phyloP scores from a whole-genome alignment of 2,113 vertebrate genomes.

The Boleophthalmus pectinirostris region DNA sequence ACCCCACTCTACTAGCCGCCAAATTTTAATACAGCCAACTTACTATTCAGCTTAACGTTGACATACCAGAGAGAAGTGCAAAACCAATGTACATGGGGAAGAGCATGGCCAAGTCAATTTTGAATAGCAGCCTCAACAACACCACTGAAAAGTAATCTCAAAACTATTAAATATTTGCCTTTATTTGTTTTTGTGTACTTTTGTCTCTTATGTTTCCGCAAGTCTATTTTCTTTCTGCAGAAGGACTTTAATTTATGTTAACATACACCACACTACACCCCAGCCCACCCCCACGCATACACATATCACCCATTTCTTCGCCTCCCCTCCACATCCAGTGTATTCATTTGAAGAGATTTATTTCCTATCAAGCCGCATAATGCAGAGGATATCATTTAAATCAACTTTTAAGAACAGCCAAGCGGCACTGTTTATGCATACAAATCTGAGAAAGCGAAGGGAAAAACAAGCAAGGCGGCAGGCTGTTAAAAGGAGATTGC shows the following conservation, averaged over 20 bases:
- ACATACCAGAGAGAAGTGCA: constrained; percentile 73
- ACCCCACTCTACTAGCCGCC: constrained; percentile 57
- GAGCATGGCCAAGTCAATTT: constrained; percentile 14
- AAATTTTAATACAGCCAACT: constrained; percentile 80
- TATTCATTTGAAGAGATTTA: constrained; percentile 80
- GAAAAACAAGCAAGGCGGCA: constrained; percentile 38
- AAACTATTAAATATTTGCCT: constrained; percentile 2
- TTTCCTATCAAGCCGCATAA: constrained; percentile 76
- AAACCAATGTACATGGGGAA: constrained; percentile 33
- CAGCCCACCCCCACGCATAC: constrained; percentile 11
- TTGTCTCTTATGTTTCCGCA: constrained; percentile 17
- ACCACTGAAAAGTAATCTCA: neutral
- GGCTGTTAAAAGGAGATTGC: constrained; percentile 58
- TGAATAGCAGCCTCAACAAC: constrained; percentile 15
- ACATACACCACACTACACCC: constrained; percentile 62
- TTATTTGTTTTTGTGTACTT: constrained; percentile 11
- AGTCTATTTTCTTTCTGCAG: constrained; percentile 32
- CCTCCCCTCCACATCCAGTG: constrained; percentile 53
- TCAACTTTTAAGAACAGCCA: constrained; percentile 74
- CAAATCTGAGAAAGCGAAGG: constrained; percentile 59
- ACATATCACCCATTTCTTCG: constrained; percentile 31
- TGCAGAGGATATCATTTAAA: constrained; percentile 75
- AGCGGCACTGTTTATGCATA: constrained; percentile 61
- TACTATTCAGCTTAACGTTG: constrained; percentile 76
- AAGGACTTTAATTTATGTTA: constrained; percentile 78